Percentiles rank a stretch among this genome's conserved stretches.
Evolutionary conservation across 2,888 invertebrate species (phyloP).

Genomic region (Dryadula phaetusa): DNA sequence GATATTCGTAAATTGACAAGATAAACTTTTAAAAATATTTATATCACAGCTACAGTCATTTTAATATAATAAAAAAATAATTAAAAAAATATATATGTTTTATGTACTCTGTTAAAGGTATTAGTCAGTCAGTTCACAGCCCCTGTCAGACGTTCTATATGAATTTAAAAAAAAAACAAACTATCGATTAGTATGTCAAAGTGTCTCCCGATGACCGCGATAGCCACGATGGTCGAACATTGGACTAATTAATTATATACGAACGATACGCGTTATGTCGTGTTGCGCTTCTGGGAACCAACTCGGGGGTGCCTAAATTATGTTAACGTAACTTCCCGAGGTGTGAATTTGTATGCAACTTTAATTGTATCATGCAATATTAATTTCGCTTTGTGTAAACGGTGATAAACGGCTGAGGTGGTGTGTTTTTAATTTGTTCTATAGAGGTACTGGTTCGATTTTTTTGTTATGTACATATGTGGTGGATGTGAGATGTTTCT

Average conservation of each 20-base stretch:
- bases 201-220: constrained; percentile 34
- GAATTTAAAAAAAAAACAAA: constrained; percentile 23
- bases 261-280: constrained; percentile 24
- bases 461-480: too few relatives aligned
- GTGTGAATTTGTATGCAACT: constrained; percentile 16
- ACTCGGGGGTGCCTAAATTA: constrained; percentile 17
- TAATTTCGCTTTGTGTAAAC: background rate
- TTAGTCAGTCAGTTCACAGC: background rate
- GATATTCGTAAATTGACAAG: too few relatives aligned
- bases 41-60: too few relatives aligned
- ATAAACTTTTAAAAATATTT: too few relatives aligned
- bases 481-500: too few relatives aligned
- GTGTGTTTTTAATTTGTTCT: background rate
- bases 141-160: constrained; percentile 5
- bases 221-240: constrained; percentile 35
- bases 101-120: too few relatives aligned
- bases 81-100: too few relatives aligned
- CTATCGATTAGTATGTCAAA: constrained; percentile 34
- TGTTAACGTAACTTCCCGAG: background rate
- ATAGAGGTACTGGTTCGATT: background rate
- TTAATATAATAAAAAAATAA: too few relatives aligned
- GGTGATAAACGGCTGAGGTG: background rate
- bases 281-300: constrained; percentile 23
- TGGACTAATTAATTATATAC: constrained; percentile 34
- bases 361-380: constrained; percentile 3